phyloP scores from a whole-genome alignment of 2,113 vertebrate genomes.

The Mormyrus iriodes region DNA sequence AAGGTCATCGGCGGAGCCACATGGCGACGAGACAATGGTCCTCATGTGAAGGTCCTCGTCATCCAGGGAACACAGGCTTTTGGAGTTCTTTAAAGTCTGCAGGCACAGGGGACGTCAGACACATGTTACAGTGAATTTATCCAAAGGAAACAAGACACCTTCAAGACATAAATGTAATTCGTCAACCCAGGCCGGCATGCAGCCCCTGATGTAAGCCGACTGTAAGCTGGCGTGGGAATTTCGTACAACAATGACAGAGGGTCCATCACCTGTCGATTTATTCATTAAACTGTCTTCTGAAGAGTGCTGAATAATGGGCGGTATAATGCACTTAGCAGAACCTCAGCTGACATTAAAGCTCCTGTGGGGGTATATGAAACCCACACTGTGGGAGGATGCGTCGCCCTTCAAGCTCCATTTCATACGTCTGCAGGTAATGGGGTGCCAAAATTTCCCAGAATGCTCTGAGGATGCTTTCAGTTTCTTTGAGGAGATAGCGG shows the following conservation, averaged over 20 bases:
- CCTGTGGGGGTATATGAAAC: neutral
- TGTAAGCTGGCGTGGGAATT: neutral
- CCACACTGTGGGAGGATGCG: neutral
- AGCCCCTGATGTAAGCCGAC: neutral
- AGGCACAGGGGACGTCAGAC: slow-evolving; percentile 33
- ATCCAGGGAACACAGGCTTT: slow-evolving; percentile 68
- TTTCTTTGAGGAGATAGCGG: neutral
- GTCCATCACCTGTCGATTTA: neutral
- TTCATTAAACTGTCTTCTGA: neutral
- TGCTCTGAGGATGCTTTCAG: neutral
- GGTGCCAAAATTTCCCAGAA: neutral
- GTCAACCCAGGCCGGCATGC: neutral
- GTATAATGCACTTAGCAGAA: neutral
- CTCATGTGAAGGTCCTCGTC: slow-evolving; percentile 59
- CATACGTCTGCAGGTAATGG: neutral
- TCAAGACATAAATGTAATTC: neutral
- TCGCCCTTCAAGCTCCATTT: neutral
- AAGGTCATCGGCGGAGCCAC: slow-evolving; percentile 55
- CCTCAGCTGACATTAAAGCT: neutral
- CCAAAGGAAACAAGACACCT: neutral
- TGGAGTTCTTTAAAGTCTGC: slow-evolving; percentile 69
- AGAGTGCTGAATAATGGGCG: neutral
- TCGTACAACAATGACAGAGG: neutral
- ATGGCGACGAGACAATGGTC: slow-evolving; percentile 59
- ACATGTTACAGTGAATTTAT: neutral